phyloP scores from a whole-genome alignment of 2,797 vertebrate genomes.

The Betta splendens region DNA sequence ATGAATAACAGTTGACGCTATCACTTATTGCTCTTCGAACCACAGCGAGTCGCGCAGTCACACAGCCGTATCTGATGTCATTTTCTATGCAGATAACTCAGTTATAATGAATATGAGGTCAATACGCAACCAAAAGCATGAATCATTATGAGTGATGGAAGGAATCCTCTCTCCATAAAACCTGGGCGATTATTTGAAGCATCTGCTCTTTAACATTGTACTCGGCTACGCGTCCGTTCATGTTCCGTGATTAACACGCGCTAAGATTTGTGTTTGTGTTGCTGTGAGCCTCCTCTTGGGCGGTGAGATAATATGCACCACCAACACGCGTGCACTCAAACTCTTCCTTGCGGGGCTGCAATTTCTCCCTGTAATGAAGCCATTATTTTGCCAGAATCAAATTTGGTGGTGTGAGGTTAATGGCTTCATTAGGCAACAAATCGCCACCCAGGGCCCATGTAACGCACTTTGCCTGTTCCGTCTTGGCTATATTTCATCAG shows the following conservation, averaged over 20 bases:
- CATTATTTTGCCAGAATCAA: conserved; percentile 78
- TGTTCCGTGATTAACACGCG: conserved; percentile 35
- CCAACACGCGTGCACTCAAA: conserved; percentile 51
- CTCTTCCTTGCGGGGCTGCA: conserved; percentile 57
- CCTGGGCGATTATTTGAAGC: conserved; percentile 21
- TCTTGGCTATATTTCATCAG: conserved; percentile 76
- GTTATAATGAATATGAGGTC: conserved; percentile 31
- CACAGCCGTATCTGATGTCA: conserved; percentile 21
- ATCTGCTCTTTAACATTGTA: conserved; percentile 29
- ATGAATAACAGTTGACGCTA: conserved; percentile 41
- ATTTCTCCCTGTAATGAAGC: conserved; percentile 73
- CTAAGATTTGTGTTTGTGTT: conserved; percentile 46
- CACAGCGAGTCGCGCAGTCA: conserved; percentile 13
- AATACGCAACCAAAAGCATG: conserved; percentile 10
- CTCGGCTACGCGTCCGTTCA: conserved; percentile 14
- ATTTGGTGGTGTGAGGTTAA: conserved; percentile 82
- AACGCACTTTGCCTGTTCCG: conserved; percentile 61
- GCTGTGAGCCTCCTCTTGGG: conserved; percentile 34
- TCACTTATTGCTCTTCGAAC: conserved; percentile 37
- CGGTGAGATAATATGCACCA: conserved; percentile 60
- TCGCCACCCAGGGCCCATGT: conserved; percentile 68
- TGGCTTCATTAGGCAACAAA: conserved; percentile 82
- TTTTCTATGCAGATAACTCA: conserved; percentile 30
- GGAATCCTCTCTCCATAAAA: conserved; percentile 13
- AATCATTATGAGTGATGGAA: conserved; percentile 21